Conservation (phyloP, 2,113 vertebrate species). For the Larimichthys polyactis region DNA sequence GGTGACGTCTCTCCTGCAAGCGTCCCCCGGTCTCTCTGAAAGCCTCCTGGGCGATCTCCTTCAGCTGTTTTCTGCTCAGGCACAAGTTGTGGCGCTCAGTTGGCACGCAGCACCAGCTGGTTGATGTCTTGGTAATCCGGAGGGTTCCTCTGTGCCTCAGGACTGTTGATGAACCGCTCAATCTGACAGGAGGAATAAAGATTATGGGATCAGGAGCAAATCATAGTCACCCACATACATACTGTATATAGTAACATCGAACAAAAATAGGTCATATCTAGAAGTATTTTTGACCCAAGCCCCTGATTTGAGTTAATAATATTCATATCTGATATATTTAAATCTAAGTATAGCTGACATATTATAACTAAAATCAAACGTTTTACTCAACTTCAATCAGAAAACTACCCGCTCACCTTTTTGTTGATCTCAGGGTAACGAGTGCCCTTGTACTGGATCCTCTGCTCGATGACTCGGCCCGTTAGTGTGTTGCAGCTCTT, state of each 20-base stretch:
- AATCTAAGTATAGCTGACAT: too few species aligned
- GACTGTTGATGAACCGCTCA: constrained; percentile 90
- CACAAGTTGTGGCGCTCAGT: constrained; percentile 83
- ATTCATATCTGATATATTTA: too few species aligned
- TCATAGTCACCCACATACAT: neutral
- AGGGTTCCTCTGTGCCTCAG: constrained; percentile 82
- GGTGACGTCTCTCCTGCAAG: constrained; percentile 90
- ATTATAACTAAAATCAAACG: too few species aligned
- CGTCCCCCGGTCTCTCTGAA: constrained; percentile 89
- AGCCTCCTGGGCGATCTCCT: constrained; percentile 88
- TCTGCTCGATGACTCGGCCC: constrained; percentile 91
- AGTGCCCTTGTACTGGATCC: constrained; percentile 85
- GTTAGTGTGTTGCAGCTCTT: constrained; percentile 89
- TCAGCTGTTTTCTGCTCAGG: constrained; percentile 85
- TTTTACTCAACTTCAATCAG: too few species aligned
- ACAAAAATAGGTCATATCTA: neutral
- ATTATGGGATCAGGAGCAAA: neutral
- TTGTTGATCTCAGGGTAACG: constrained; percentile 93
- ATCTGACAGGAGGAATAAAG: constrained; percentile 74
- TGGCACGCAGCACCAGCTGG: constrained; percentile 85
- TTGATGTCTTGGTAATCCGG: constrained; percentile 91
- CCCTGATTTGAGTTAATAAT: too few species aligned
- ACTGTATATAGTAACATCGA: neutral
- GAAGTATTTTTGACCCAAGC: too few species aligned
- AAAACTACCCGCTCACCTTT: constrained; percentile 66